Evolutionary conservation across 2,797 vertebrate genomes (phyloP), one percentile per base, ranked within the genome.

Genomic region (Gobio occitaniae): DNA sequence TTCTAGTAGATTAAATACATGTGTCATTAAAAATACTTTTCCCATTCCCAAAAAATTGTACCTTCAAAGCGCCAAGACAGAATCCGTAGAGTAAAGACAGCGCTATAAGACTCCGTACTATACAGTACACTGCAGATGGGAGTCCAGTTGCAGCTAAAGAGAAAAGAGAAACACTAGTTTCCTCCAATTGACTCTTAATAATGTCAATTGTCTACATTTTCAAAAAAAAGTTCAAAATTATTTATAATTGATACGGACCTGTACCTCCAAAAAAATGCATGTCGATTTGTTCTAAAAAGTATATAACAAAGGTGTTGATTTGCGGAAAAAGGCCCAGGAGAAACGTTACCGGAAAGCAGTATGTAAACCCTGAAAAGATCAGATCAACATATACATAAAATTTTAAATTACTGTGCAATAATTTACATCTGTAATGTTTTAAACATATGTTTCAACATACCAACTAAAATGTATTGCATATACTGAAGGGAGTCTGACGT

Each of bases 241-340:
- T 56, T 50, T n/a, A 21, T 61, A 81, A 75, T n/a, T 16, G 6
- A 47, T 63, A 86, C 96, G 91, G 90, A 99, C 98, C 98, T 91
- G 98, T 97, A 78, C 98, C 98, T 12, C 98, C 98, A 87, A 99
- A 99, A 79, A 98, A 86, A 89, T 99, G 95, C 92, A 97, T 97
- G 92, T 99, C 98, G 15, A 97, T 94, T 93, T 99, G 98, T 90
- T 99, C 98, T 92, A 99, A 91, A 86, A 99, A 92, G 91, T 99
- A 99, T 82, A 96, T 97, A 89, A 95, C 95, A 91, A 99, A 99
- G 47, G 98, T 99, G 94, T 99, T 97, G 94, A 99, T 97, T 94
- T 99, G 98, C 44, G 98, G 98, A 88, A 99, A 97, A 89, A 99
- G 97, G 47, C 98, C 98, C 47, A 99, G 94, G 81, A 99, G 96